Evolutionary conservation across 2,888 invertebrate species (phyloP), one percentile per base, ranked within the genome.

Genomic region (Gymnoscelis rufifasciata): DNA sequence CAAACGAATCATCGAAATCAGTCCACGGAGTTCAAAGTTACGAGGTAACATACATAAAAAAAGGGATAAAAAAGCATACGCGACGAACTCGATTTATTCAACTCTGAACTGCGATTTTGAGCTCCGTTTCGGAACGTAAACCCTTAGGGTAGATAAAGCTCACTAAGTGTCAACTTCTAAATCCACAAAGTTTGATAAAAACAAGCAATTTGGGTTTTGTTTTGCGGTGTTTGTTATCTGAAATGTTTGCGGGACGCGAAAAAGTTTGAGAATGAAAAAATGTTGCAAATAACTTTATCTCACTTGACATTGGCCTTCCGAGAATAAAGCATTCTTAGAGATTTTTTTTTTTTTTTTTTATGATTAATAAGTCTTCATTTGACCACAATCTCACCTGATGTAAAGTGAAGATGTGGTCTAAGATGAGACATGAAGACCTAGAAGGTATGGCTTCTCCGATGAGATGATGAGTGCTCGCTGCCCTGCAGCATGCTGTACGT

Each of bases 21-120:
- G n/a, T n/a, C n/a, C n/a, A n/a, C n/a, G 38, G 38, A 47, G 45
- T 47, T 33, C 27, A 29, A 37, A 44, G 42, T 39, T 33, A 39
- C 47, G 50, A n/a, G n/a, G n/a, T n/a, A n/a, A n/a, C n/a, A n/a
- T n/a, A n/a, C n/a, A n/a, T n/a, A n/a, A n/a, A n/a, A n/a, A n/a
- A n/a, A n/a, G n/a, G n/a, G n/a, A n/a, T n/a, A n/a, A n/a, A n/a
- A 47, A 37, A 42, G 47, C 46, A 49, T 15, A 29, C 33, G 43
- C 31, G 46, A 43, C 38, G 29, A 36, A 37, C 33, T 29, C 23
- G 42, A 47, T 43, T 38, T 43, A 40, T 28, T 12, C 23, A 39
- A 39, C 37, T 43, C 31, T 29, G 38, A 19, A 31, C 8, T 28
- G 19, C 19, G n/a, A 6, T 33, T 33, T n/a, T n/a, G 33, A 31